Conservation (phyloP, 2,888 invertebrate genomes). For the Oegoconia quadripuncta region DNA sequence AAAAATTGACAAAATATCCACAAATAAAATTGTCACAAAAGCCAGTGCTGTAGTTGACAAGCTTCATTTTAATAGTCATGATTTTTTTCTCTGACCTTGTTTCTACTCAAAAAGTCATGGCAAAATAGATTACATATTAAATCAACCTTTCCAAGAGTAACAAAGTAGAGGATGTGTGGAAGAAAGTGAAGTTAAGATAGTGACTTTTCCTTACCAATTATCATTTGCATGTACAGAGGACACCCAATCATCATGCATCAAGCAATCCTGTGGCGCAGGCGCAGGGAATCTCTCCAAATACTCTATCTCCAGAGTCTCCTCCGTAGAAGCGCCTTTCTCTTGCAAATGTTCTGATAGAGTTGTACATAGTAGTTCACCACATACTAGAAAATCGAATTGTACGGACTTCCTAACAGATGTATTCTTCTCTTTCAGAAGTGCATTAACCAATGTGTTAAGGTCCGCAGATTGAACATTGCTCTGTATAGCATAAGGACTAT, state of each 20-base stretch:
- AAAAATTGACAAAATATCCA: no score
- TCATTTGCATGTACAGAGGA: conserved; percentile 86
- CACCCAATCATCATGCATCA: conserved; percentile 99
- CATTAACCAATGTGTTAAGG: conserved; percentile 89
- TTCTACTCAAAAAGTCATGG: no score
- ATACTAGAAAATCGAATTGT: conserved; percentile 93
- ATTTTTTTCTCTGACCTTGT: no score
- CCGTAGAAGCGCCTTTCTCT: conserved; percentile 87
- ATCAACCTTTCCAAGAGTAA: no score
- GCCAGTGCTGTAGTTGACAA: no score
- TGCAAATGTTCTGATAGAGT: conserved; percentile 86
- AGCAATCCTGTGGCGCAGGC: conserved; percentile 94
- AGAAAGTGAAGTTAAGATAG: neutral
- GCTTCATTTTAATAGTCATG: no score
- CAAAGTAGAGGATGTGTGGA: no score
- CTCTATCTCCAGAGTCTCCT: conserved; percentile 92
- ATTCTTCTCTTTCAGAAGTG: conserved; percentile 82
- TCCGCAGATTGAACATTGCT: conserved; percentile 83
- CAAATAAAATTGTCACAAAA: no score
- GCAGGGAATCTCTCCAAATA: conserved; percentile 94
- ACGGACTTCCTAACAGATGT: conserved; percentile 57
- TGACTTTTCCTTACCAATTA: conserved; percentile 76
- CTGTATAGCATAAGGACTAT: conserved; percentile 90
- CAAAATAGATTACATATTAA: no score
- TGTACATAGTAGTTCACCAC: conserved; percentile 88